Evolutionary conservation across 2,888 invertebrate genomes (phyloP).

Genomic region (Protonemura montana): DNA sequence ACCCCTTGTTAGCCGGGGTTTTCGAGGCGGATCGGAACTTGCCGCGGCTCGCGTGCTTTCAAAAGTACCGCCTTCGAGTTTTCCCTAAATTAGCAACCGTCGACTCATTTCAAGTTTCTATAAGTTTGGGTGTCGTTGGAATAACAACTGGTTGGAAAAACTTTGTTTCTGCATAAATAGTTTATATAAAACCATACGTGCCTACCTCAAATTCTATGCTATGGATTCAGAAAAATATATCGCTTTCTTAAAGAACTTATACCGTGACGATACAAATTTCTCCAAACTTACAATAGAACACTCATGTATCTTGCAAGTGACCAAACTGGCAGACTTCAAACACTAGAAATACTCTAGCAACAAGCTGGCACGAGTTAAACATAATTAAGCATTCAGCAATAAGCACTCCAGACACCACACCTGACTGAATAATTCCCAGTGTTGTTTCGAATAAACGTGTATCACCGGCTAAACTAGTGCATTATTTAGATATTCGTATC

Average conservation of each 20-base stretch:
- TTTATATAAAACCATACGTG: background rate
- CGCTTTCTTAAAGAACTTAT: no score
- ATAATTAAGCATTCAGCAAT: conserved; percentile 1
- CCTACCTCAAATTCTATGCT: background rate
- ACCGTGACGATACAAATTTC: no score
- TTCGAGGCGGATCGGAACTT: background rate
- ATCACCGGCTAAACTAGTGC: background rate
- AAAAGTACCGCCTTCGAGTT: background rate
- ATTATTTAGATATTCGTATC: background rate
- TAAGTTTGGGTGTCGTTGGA: background rate
- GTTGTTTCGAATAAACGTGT: background rate
- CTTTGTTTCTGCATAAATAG: background rate
- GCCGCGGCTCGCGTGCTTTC: background rate
- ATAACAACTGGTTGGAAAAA: background rate
- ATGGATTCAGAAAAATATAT: no score
- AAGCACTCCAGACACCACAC: background rate
- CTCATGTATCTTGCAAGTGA: background rate
- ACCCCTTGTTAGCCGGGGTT: no score
- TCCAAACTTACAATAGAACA: background rate
- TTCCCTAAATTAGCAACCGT: background rate
- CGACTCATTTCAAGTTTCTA: background rate
- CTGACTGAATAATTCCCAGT: background rate
- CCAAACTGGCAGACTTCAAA: background rate
- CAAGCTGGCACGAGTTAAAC: no score
- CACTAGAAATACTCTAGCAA: background rate